Evolutionary conservation across 2,113 vertebrate genomes (phyloP).

Genomic region (Malurus cyaneus): DNA sequence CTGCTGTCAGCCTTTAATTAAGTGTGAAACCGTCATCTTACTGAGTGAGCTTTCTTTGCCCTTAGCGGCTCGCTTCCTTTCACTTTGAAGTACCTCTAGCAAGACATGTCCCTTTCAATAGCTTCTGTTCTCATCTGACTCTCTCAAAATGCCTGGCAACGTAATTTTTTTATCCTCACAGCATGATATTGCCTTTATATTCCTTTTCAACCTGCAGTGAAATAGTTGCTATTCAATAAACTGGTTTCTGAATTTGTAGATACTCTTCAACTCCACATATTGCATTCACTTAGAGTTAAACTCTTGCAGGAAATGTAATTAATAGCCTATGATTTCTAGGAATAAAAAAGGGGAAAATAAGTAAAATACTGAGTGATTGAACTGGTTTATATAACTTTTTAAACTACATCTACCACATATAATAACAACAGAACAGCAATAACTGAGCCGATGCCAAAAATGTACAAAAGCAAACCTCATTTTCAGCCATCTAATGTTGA

Average conservation of each 20-base stretch:
- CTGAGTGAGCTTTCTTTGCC: neutral
- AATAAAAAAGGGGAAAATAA: neutral
- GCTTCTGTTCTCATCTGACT: neutral
- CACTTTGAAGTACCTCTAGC: conserved; percentile 12
- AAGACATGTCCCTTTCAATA: neutral
- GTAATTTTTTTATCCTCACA: neutral
- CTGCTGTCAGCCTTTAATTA: neutral
- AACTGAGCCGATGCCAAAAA: neutral
- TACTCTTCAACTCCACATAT: neutral
- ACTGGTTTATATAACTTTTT: neutral
- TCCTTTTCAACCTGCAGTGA: neutral
- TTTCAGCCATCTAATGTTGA: neutral
- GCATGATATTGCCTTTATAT: neutral
- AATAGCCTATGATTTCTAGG: neutral
- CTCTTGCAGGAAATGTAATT: neutral
- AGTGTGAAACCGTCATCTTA: neutral
- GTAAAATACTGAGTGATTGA: neutral
- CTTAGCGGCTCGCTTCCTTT: neutral
- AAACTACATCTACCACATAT: neutral
- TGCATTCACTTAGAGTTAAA: neutral
- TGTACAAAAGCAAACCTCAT: neutral
- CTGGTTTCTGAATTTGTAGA: neutral
- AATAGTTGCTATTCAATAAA: conserved; percentile 40
- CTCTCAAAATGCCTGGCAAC: neutral
- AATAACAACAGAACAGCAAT: neutral